phyloP scores from a whole-genome alignment of 1,140 invertebrate genomes.

The Drosophila mauritiana region DNA sequence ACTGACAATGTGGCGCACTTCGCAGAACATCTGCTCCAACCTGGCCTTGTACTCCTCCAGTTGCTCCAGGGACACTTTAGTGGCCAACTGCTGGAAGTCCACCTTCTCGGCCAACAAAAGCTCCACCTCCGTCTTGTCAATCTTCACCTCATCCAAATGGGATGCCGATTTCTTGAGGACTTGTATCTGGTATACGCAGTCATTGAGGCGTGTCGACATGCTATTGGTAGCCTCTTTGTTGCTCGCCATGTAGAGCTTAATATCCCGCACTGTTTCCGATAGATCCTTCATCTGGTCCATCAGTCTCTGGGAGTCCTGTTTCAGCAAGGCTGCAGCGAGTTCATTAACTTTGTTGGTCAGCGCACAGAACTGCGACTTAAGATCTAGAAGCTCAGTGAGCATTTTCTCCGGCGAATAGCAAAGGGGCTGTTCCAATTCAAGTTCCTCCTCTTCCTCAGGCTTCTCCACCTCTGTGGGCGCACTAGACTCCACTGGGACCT shows the following conservation, averaged over 20 bases:
- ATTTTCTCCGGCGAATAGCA: slow-evolving; percentile 72
- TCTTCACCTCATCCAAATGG: slow-evolving; percentile 83
- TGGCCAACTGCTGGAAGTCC: slow-evolving; percentile 87
- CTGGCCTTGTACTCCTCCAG: slow-evolving; percentile 89
- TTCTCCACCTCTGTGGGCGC: slow-evolving; percentile 39
- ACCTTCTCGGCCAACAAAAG: slow-evolving; percentile 90
- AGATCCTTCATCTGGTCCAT: slow-evolving; percentile 61
- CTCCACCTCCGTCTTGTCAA: slow-evolving; percentile 88
- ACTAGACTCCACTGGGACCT: slow-evolving; percentile 24
- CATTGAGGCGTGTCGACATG: slow-evolving; percentile 29
- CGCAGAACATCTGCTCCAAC: slow-evolving; percentile 87
- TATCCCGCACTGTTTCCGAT: slow-evolving; percentile 46
- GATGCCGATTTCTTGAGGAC: slow-evolving; percentile 34
- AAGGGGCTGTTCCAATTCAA: slow-evolving; percentile 58
- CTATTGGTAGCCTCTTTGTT: slow-evolving; percentile 31
- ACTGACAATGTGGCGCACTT: slow-evolving; percentile 87
- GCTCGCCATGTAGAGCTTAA: slow-evolving; percentile 27
- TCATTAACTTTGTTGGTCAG: slow-evolving; percentile 75
- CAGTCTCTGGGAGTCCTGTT: slow-evolving; percentile 60
- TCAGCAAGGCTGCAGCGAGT: slow-evolving; percentile 50
- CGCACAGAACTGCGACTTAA: slow-evolving; percentile 67
- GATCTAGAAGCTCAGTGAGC: slow-evolving; percentile 62
- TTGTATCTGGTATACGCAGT: slow-evolving; percentile 19
- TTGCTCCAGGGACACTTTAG: slow-evolving; percentile 90
- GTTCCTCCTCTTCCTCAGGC: slow-evolving; percentile 35